These are phyloP conservation scores for Dione vanillae DNA, from an alignment of 2,888 invertebrate genomes.

Conservation along the genomic window DNA sequence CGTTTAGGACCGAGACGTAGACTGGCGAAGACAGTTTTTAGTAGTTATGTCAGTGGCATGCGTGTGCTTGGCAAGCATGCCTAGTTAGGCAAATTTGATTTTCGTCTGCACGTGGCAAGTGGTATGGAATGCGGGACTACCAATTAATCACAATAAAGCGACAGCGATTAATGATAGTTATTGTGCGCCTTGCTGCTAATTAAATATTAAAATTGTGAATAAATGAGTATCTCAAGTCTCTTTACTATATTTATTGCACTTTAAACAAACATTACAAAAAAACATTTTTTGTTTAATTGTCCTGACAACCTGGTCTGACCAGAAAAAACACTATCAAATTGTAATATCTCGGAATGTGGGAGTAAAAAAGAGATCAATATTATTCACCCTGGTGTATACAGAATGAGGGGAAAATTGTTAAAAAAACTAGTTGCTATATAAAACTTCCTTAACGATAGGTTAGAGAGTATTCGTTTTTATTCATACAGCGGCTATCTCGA, in stretches of 20 bases:
- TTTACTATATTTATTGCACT: not conserved
- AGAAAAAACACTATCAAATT: too few relatives aligned
- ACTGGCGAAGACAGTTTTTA: conserved; percentile 16
- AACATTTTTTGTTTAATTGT: not conserved
- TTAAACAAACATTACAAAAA: not conserved
- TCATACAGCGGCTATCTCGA: conserved; percentile 16
- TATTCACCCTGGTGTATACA: too few relatives aligned
- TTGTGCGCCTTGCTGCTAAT: conserved; percentile 3
- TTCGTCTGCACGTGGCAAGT: conserved; percentile 18
- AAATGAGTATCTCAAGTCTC: not conserved
- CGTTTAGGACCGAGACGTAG: conserved; percentile 7
- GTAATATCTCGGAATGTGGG: too few relatives aligned
- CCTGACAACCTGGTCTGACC: too few relatives aligned
- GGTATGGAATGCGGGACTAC: conserved; percentile 18
- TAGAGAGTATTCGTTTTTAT: conserved; percentile 16
- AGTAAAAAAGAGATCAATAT: too few relatives aligned
- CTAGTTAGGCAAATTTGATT: conserved; percentile 23
- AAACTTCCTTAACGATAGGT: not conserved
- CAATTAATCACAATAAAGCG: conserved; percentile 24
- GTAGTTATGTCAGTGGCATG: conserved; percentile 19
- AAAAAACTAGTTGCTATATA: conserved; percentile 6
- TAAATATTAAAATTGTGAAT: conserved; percentile 21
- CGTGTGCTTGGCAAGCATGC: conserved; percentile 15
- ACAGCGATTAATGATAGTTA: conserved; percentile 27
- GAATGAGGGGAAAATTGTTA: too few relatives aligned